A percentile compares a stretch with the other conserved stretches of the same genome.
Evolutionary conservation across 2,888 invertebrate genomes (phyloP).

Genomic region (Adelphocoris suturalis): DNA sequence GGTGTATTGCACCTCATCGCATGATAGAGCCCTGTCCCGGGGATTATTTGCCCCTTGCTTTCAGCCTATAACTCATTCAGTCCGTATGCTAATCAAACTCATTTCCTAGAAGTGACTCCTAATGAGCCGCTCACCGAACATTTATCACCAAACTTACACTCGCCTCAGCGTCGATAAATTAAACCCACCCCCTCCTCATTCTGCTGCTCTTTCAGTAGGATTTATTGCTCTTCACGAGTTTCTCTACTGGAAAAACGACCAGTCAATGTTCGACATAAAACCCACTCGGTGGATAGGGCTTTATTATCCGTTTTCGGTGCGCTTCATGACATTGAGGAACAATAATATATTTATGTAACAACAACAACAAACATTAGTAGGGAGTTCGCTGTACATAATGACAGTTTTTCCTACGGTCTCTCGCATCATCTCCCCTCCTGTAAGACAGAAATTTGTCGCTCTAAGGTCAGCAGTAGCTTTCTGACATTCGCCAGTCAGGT

Average conservation of each 20-base stretch:
- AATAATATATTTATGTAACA: too few species aligned
- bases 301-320: not conserved
- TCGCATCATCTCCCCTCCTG: too few species aligned
- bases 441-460: too few species aligned
- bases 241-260: conserved; percentile 46
- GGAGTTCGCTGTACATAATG: too few species aligned
- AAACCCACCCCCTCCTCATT: not conserved
- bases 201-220: not conserved
- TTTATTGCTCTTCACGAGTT: conserved; percentile 52
- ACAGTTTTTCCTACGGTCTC: too few species aligned
- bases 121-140: conserved; percentile 55
- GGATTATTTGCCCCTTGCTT: conserved; percentile 49
- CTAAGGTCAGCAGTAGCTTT: too few species aligned
- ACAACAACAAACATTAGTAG: too few species aligned
- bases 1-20: conserved; percentile 29
- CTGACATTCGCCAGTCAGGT: too few species aligned
- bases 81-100: conserved; percentile 49
- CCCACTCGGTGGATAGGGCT: conserved; percentile 28
- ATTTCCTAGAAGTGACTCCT: conserved; percentile 55
- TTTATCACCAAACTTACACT: conserved; percentile 55
- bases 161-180: conserved; percentile 46
- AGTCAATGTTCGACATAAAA: conserved; percentile 49
- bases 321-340: not conserved
- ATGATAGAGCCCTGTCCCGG: conserved; percentile 43
- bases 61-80: conserved; percentile 50